Evolutionary conservation across 2,113 vertebrate genomes (phyloP), one percentile per base, ranked within the genome.

Genomic region (Tragelaphus strepsiceros): DNA sequence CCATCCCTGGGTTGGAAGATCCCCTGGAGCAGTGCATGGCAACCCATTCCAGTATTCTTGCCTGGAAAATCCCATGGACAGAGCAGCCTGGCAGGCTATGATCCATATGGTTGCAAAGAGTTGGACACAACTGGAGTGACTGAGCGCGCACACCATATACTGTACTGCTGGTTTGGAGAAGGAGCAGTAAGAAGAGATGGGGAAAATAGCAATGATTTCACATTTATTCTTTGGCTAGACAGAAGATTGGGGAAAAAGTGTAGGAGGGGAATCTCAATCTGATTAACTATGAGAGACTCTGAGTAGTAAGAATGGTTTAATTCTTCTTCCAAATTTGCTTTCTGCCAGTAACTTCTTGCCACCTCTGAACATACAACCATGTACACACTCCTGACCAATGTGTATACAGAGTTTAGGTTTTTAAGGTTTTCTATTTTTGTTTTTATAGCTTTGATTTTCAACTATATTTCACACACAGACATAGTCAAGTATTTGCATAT

Each of bases 381-480:
- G 32, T 56, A 39, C 3, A 30, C 16, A 35, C 12, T 90, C 39
- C 0, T 6, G 30, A 49, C 7, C 77, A 54, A 21, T 17, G 4
- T 92, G 59, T 7, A 7, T 24, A 10, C 74, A 32, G 43, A 56
- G 3, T 28, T 78, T 53, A 30, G 3, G 0, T 32, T 88, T 92
- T 88, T 71, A 87, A 81, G 30, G 1, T 81, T 93, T 94, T 93
- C 74, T 78, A 74, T n/a, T 88, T 95, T 91, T 95, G 67, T 61
- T 96, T 89, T 92, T 74, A 85, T 88, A 85, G 94, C 59, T 97
- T 96, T 92, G 58, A 81, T 94, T 97, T 96, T 94, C 39, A 94
- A 49, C 46, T 96, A 88, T 64, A 85, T 64, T 96, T 95, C 95
- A 49, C 14, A 84, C 32, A 54, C 32, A 87, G 43, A 93, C 97